Conservation (phyloP, 2,797 vertebrate genomes). For the Acomys russatus region DNA sequence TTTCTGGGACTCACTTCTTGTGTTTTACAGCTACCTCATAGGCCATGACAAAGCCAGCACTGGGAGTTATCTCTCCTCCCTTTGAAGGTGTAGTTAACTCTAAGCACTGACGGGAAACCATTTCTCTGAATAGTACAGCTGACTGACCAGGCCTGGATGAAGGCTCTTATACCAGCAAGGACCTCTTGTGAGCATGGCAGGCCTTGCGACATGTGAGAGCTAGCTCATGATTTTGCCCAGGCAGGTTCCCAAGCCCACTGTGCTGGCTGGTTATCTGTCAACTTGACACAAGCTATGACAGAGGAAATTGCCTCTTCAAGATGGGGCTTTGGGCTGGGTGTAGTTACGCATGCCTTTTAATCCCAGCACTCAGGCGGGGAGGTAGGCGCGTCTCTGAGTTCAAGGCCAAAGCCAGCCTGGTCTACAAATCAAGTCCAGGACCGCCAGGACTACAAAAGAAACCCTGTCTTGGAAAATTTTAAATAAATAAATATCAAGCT, state of each 20-base stretch:
- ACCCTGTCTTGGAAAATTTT: too few species aligned
- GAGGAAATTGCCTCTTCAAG: not conserved
- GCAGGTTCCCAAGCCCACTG: not conserved
- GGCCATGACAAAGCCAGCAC: not conserved
- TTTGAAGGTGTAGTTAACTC: not conserved
- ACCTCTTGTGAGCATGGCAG: not conserved
- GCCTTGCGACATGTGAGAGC: not conserved
- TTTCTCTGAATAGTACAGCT: not conserved
- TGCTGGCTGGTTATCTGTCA: not conserved
- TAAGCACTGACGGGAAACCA: not conserved
- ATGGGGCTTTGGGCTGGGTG: not conserved
- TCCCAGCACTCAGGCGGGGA: too few species aligned
- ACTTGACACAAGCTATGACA: not conserved
- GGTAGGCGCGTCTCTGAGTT: too few species aligned
- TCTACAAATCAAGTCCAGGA: too few species aligned
- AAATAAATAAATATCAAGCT: too few species aligned
- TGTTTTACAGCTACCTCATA: not conserved
- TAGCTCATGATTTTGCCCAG: not conserved
- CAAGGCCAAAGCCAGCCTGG: too few species aligned
- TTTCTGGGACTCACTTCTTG: not conserved
- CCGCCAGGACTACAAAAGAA: too few species aligned
- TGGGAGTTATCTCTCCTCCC: not conserved
- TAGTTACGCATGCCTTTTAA: too few species aligned
- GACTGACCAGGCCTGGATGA: rapidly evolving
- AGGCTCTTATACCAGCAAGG: not conserved